Evolutionary conservation across 2,797 vertebrate genomes (phyloP), one percentile per base, ranked within the genome.

Genomic region (Melanogrammus aeglefinus): DNA sequence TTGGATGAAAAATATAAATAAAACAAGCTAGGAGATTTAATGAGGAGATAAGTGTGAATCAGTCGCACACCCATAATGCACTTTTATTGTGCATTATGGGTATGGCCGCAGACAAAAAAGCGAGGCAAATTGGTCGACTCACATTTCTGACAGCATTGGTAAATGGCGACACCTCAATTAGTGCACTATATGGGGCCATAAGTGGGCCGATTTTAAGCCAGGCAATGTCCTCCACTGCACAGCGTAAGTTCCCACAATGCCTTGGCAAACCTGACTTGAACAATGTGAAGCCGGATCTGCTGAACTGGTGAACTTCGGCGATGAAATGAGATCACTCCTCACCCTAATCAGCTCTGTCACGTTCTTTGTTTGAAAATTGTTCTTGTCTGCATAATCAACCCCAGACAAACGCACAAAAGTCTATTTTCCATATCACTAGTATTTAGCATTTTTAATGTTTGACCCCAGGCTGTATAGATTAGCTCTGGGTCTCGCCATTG

Each of bases 391-490:
- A 66, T 66, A 27, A 27, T 69, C n/a, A 69, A 69, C 8, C n/a
- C 63, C 63, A 24, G 57, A 63, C 57, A 21, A 7, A 33, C 0
- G 27, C 27, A 35, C 70, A 35, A 35, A 10, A 76, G 76, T 72
- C 63, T 75, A 72, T 73, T 84, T 82, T 84, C 79, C 83, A 83
- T 77, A 87, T 86, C 84, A 41, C 31, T 29, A 16, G 29, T 77
- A 78, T 82, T 81, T 76, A 72, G 78, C 77, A 76, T 87, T 78
- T 78, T 79, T 80, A 82, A 84, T 81, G 79, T 75, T 72, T 78
- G 72, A 81, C 81, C 77, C 7, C 0, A 41, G 74, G 77, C 80
- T 71, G 74, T 69, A 12, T 76, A 78, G 82, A 86, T 86, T 83
- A 81, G 57, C 74, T n/a, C 31, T 0, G 74, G 31, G 82, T 81